Conservation (phyloP, 2,113 vertebrate species). For the Phycodurus eques region DNA sequence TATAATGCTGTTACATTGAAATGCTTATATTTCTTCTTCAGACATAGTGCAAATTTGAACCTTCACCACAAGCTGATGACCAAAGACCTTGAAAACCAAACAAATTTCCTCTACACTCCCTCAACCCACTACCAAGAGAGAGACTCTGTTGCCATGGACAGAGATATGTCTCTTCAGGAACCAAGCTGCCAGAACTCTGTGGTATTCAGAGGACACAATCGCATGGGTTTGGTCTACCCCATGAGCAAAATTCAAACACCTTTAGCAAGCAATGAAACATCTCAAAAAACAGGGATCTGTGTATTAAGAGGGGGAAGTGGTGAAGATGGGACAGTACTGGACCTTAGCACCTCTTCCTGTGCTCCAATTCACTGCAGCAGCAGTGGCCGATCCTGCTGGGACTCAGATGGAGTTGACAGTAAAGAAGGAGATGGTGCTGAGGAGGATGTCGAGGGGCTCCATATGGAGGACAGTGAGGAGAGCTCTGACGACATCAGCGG, state of each 20-base stretch:
- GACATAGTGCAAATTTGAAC: conserved; percentile 93
- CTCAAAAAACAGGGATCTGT: conserved; percentile 52
- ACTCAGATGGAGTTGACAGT: conserved; percentile 84
- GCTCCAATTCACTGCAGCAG: conserved; percentile 65
- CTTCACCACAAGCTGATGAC: conserved; percentile 92
- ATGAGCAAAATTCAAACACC: conserved; percentile 77
- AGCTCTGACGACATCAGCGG: conserved; percentile 78
- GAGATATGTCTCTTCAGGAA: conserved; percentile 72
- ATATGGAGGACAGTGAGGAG: conserved; percentile 83
- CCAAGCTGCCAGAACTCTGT: conserved; percentile 82
- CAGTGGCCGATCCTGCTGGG: conserved; percentile 85
- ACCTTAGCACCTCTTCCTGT: conserved; percentile 86
- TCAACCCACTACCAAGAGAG: conserved; percentile 79
- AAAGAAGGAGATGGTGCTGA: conserved; percentile 82
- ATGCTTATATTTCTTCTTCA: conserved; percentile 60
- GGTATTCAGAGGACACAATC: conserved; percentile 86
- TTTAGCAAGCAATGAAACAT: conserved; percentile 60
- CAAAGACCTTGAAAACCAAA: conserved; percentile 81
- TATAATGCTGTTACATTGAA: neutral
- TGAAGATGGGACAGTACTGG: conserved; percentile 80
- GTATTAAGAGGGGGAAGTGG: conserved; percentile 22
- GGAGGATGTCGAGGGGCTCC: conserved; percentile 45
- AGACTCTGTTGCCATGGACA: conserved; percentile 64
- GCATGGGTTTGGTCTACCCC: conserved; percentile 86
- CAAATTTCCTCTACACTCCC: conserved; percentile 69